phyloP scores from a whole-genome alignment of 1,140 invertebrate species.

The Argopecten irradians region DNA sequence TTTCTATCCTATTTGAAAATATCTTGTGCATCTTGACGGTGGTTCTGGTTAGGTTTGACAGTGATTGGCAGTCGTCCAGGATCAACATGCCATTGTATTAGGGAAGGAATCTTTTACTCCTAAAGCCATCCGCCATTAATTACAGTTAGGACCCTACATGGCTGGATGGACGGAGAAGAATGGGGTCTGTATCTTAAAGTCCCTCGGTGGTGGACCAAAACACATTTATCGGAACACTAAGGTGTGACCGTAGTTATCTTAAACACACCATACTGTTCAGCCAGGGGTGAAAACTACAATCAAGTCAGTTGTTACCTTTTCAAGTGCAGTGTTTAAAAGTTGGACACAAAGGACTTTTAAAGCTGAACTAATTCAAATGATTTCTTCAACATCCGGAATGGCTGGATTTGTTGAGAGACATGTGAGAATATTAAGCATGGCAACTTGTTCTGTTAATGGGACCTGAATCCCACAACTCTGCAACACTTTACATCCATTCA shows the following conservation, averaged over 20 bases:
- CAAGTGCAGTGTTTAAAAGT: conserved; percentile 1
- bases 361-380: conserved; percentile 18
- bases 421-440: conserved; percentile 16
- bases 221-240: background rate
- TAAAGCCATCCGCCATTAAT: background rate
- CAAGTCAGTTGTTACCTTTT: background rate
- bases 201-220: background rate
- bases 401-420: background rate
- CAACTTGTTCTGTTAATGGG: background rate
- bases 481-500: background rate
- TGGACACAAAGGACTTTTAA: conserved; percentile 21
- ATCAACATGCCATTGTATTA: background rate
- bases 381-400: conserved; percentile 21
- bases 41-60: background rate
- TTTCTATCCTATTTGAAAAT: background rate
- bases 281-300: background rate
- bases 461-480: background rate
- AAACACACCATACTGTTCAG: background rate
- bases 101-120: background rate
- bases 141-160: background rate
- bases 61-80: background rate
- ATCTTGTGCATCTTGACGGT: background rate
- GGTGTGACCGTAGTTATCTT: background rate
- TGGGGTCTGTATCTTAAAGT: background rate
- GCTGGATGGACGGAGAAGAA: background rate